Conservation (phyloP, 2,888 invertebrate genomes). For the Ornithoptera alexandrae region DNA sequence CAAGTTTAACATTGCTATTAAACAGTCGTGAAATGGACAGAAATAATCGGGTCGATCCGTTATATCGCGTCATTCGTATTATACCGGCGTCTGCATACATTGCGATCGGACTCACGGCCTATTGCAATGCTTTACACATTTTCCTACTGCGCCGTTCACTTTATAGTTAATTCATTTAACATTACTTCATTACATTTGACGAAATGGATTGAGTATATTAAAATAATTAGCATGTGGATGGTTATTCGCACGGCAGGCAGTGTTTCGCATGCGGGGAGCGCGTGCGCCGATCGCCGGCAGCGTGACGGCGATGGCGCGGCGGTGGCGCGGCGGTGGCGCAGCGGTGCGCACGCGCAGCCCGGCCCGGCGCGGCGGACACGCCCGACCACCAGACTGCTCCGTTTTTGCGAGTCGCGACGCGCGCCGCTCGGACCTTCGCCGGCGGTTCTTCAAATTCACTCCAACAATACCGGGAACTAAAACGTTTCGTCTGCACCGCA, state of each 20-base stretch:
- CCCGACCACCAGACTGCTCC: conserved; percentile 57
- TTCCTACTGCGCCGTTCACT: conserved; percentile 62
- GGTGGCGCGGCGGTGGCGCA: conserved; percentile 41
- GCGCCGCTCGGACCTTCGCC: conserved; percentile 57
- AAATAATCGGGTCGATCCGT: conserved; percentile 79
- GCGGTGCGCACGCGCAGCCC: conserved; percentile 32
- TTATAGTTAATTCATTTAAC: conserved; percentile 59
- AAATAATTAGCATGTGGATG: conserved; percentile 48
- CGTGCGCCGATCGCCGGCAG: conserved; percentile 19
- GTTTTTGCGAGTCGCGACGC: conserved; percentile 74
- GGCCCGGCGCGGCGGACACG: conserved; percentile 46
- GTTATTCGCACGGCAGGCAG: conserved; percentile 32
- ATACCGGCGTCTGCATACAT: conserved; percentile 63
- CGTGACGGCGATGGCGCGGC: conserved; percentile 29
- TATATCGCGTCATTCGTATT: conserved; percentile 77
- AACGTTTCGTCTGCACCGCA: conserved; percentile 52
- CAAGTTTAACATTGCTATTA: conserved; percentile 79
- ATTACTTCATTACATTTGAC: conserved; percentile 49
- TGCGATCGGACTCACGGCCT: conserved; percentile 48
- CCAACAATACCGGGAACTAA: conserved; percentile 70
- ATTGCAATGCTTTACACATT: conserved; percentile 66
- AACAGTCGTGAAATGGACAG: conserved; percentile 79
- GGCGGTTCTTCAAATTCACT: conserved; percentile 60
- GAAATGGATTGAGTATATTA: conserved; percentile 44
- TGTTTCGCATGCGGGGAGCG: conserved; percentile 38